Evolutionary conservation across 1,140 invertebrate species (phyloP).

Genomic region (Manduca sexta): DNA sequence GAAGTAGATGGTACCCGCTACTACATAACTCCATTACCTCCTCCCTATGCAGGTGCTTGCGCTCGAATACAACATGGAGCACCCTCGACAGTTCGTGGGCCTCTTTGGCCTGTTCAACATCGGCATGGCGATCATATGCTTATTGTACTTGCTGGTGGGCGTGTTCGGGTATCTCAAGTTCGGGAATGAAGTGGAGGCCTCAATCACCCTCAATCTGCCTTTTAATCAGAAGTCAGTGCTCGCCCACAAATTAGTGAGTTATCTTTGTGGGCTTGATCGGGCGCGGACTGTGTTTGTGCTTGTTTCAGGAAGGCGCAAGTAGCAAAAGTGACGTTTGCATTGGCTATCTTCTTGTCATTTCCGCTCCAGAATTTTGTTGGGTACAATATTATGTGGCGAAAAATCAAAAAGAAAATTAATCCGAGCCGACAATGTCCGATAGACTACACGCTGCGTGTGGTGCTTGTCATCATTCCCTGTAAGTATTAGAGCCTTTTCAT

Average conservation of each 20-base stretch:
- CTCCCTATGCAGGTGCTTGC: conserved; percentile 77
- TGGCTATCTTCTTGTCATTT: conserved; percentile 89
- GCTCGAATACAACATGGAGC: conserved; percentile 85
- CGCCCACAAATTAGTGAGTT: background rate
- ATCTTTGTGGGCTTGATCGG: background rate
- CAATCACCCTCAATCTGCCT: conserved; percentile 80
- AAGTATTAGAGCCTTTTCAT: conserved; percentile 18
- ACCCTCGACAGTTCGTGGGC: conserved; percentile 79
- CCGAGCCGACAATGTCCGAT: conserved; percentile 63
- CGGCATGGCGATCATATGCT: conserved; percentile 80
- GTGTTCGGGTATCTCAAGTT: conserved; percentile 85
- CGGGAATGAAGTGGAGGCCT: conserved; percentile 74
- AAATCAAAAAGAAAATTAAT: conserved; percentile 56
- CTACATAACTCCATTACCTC: background rate
- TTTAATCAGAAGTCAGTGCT: conserved; percentile 69
- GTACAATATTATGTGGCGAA: conserved; percentile 85
- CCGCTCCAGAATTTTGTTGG: conserved; percentile 92
- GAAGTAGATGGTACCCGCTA: no score
- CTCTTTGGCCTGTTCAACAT: conserved; percentile 80
- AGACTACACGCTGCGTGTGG: conserved; percentile 71
- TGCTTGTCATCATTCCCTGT: conserved; percentile 78
- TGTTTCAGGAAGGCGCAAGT: conserved; percentile 81
- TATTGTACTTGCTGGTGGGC: conserved; percentile 80
- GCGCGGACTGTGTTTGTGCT: conserved; percentile 14
- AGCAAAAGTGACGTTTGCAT: conserved; percentile 83